phyloP scores from a whole-genome alignment of 2,113 vertebrate genomes.

The Porphyrio hochstetteri region DNA sequence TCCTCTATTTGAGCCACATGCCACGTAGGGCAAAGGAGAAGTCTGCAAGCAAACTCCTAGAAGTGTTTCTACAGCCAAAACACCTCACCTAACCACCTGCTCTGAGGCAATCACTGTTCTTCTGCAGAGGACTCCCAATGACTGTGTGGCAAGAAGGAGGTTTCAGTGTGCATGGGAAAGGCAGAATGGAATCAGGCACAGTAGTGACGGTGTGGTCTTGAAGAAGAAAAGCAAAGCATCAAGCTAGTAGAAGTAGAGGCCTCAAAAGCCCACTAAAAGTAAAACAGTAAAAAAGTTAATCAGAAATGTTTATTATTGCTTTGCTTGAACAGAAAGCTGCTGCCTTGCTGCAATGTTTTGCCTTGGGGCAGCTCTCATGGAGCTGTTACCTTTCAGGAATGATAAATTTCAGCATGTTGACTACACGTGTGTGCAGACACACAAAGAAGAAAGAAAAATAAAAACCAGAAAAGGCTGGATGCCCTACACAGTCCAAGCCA shows the following conservation, averaged over 20 bases:
- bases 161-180: background rate
- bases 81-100: background rate
- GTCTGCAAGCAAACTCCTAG: background rate
- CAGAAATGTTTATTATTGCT: background rate
- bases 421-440: background rate
- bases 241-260: background rate
- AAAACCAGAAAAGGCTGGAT: background rate
- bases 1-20: background rate
- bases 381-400: background rate
- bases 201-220: background rate
- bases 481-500: background rate
- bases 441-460: background rate
- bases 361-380: constrained; percentile 1
- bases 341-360: background rate
- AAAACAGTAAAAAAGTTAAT: background rate
- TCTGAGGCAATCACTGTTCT: background rate
- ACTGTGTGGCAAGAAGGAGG: background rate
- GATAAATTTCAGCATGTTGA: background rate
- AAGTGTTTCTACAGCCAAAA: background rate
- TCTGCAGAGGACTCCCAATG: background rate
- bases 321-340: background rate
- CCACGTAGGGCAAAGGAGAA: background rate
- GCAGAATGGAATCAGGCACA: background rate
- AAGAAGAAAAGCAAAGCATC: background rate
- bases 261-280: background rate